phyloP scores from a whole-genome alignment of 2,113 vertebrate species.

The Maccullochella peelii region DNA sequence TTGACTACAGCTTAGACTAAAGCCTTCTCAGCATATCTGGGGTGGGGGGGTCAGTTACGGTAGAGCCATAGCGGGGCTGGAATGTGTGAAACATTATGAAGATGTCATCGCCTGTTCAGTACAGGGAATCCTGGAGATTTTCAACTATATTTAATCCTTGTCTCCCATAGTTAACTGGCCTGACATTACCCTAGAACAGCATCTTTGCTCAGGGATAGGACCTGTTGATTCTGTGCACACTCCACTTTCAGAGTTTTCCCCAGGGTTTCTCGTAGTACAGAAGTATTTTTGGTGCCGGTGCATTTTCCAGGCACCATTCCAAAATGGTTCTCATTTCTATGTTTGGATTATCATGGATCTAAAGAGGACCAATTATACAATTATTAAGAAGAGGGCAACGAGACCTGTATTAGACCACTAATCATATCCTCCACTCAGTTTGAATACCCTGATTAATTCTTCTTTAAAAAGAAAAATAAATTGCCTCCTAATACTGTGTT shows the following conservation, averaged over 20 bases:
- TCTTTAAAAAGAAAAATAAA: constrained; percentile 15
- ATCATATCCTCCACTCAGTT: constrained; percentile 20
- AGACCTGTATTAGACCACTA: constrained; percentile 26
- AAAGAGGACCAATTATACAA: constrained; percentile 32
- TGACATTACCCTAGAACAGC: constrained; percentile 40
- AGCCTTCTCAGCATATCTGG: constrained; percentile 38
- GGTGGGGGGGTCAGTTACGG: constrained; percentile 5
- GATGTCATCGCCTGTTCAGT: constrained; percentile 66
- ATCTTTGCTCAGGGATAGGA: constrained; percentile 18
- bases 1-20: constrained; percentile 32
- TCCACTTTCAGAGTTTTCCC: constrained; percentile 27
- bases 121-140: constrained; percentile 39
- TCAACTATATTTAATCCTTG: constrained; percentile 34
- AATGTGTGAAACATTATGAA: constrained; percentile 69
- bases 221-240: constrained; percentile 13
- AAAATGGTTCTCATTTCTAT: constrained; percentile 28
- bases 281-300: constrained; percentile 32
- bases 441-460: constrained; percentile 38
- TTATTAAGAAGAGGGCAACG: constrained; percentile 20
- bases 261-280: constrained; percentile 21
- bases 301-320: constrained; percentile 49
- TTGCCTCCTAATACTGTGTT: background rate
- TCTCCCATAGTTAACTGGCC: constrained; percentile 19
- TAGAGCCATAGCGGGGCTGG: constrained; percentile 10
- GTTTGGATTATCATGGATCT: constrained; percentile 39